Percentiles rank a stretch among this genome's conserved stretches.
phyloP scores from a whole-genome alignment of 1,140 invertebrate species.

The Drosophila miranda region DNA sequence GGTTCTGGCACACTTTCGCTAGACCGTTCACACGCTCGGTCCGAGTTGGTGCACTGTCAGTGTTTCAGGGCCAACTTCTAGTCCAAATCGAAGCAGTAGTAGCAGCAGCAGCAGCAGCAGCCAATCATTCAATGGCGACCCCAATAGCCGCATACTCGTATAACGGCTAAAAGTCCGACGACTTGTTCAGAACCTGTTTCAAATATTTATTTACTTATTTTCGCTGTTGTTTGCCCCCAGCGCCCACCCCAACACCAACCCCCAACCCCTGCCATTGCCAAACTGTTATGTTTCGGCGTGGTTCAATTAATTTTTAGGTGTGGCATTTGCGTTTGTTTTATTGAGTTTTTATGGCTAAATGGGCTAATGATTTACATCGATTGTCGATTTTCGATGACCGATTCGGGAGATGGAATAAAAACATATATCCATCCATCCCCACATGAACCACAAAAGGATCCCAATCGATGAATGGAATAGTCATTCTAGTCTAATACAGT shows the following conservation, averaged over 20 bases:
- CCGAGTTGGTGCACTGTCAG: conserved; percentile 4
- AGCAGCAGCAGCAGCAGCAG: conserved; percentile 3
- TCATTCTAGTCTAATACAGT: no score
- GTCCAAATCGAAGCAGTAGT: conserved; percentile 26
- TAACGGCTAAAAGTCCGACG: conserved; percentile 33
- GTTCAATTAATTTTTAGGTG: conserved; percentile 55
- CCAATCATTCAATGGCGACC: conserved; percentile 49
- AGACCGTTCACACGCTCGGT: conserved; percentile 41
- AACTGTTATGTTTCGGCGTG: conserved; percentile 10
- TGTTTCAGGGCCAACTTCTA: conserved; percentile 64
- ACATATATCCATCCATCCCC: background rate
- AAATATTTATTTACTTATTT: conserved; percentile 37
- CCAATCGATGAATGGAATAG: no score
- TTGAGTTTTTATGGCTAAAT: conserved; percentile 63
- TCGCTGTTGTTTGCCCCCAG: background rate
- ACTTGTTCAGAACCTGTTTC: conserved; percentile 47
- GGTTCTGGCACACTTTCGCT: conserved; percentile 9
- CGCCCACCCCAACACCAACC: background rate
- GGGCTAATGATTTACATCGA: conserved; percentile 58
- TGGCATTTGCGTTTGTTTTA: conserved; percentile 49
- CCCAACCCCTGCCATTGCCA: conserved; percentile 22
- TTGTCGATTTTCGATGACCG: conserved; percentile 1
- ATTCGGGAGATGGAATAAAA: conserved; percentile 17
- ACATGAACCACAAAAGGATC: no score
- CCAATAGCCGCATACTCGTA: conserved; percentile 47